These are phyloP conservation scores for Geotria australis DNA, from an alignment of 2,797 vertebrate genomes.

Conservation along the genomic window DNA sequence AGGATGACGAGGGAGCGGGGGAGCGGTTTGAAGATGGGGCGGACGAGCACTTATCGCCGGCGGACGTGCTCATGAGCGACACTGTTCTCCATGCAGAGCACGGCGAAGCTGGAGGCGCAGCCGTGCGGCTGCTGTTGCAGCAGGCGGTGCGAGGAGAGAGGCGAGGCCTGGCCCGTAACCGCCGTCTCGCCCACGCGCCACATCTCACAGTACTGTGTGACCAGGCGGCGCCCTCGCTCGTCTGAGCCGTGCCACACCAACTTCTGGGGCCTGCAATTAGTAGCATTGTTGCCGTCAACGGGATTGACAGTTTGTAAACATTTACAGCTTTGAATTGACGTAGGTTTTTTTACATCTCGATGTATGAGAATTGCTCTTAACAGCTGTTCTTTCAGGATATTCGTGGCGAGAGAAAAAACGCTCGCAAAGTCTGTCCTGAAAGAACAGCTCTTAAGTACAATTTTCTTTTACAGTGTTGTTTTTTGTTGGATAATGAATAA, in stretches of 20 bases:
- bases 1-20: neutral
- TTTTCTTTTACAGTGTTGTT: too few relatives aligned
- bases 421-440: too few relatives aligned
- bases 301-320: too few relatives aligned
- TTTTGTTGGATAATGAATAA: too few relatives aligned
- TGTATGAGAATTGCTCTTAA: too few relatives aligned
- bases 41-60: neutral
- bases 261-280: constrained; percentile 42
- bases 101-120: constrained; percentile 45
- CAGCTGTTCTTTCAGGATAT: too few relatives aligned
- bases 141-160: constrained; percentile 31
- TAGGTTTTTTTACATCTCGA: too few relatives aligned
- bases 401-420: too few relatives aligned
- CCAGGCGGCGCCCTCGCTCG: constrained; percentile 21
- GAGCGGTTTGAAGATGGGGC: neutral
- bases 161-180: constrained; percentile 43
- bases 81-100: constrained; percentile 89
- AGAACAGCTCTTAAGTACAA: too few relatives aligned
- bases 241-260: constrained; percentile 66
- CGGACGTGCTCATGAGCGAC: constrained; percentile 13
- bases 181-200: constrained; percentile 37
- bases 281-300: too few relatives aligned
- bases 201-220: constrained; percentile 55
- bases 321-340: too few relatives aligned
- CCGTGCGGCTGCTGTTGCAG: constrained; percentile 52